Base-by-base conservation (phyloP, 2,113 vertebrate species). In the Elaphurus davidianus region DNA sequence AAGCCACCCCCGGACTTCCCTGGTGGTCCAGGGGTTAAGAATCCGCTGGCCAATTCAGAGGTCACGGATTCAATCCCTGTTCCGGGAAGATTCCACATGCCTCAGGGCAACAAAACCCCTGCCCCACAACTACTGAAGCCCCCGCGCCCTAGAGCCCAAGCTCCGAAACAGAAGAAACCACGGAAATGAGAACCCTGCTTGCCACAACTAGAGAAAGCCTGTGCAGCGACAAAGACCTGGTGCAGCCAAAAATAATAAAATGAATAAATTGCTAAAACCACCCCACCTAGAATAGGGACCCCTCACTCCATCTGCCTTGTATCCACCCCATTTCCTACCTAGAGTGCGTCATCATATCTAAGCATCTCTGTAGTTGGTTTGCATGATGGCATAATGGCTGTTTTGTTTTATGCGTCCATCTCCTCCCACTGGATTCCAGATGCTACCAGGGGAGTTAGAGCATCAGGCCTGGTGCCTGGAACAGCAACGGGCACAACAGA, bases 101-200 rank as follows among this genome's bases (percentile, higher is more conserved):
- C 40, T 6, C 71, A 43, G 21, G 67, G 67, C 67, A 12, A 12
- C 67, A 12, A 40, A 40, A 71, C 67, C 67, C 67, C 67, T 23
- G 67, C 19, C 23, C 19, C 1, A 3, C 19, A 23, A 6, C n/a
- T 40, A 23, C n/a, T 71, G 67, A 71, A 71, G 67, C n/a, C 19
- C 67, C 23, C 2, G 0, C 2, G 0, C 67, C 19, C 36, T 5
- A 74, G 67, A 40, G 19, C 67, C 36, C 0, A 1, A 40, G 67
- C n/a, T 40, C 67, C 21, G 5, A 74, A 40, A 74, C 67, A 40
- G 67, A 40, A n/a, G n/a, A n/a, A n/a, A n/a, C n/a, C n/a, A n/a
- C n/a, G n/a, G n/a, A n/a, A n/a, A n/a, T n/a, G n/a, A n/a, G n/a
- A n/a, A n/a, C n/a, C 67, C 67, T 23, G n/a, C 67, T 40, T 36